Evolutionary conservation across 2,797 vertebrate genomes (phyloP).

Genomic region (Australoheros facetus): DNA sequence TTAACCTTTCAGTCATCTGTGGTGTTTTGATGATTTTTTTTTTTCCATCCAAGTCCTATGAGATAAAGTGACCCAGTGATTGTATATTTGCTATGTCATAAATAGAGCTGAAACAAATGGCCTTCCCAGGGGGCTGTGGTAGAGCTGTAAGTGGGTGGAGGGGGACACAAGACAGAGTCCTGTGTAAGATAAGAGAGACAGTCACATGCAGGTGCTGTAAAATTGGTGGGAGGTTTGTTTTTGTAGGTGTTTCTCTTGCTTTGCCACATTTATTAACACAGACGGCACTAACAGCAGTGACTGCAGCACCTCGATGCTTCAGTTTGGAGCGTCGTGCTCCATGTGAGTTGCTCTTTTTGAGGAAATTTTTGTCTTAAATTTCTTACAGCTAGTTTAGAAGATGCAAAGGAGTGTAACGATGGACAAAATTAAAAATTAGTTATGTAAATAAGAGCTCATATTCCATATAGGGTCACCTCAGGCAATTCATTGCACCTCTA

Average conservation of each 20-base stretch:
- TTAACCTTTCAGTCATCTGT: conserved; percentile 1
- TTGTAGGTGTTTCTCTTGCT: background rate
- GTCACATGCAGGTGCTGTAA: background rate
- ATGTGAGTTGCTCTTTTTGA: background rate
- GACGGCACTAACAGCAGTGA: background rate
- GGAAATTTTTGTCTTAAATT: background rate
- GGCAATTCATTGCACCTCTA: too few relatives aligned
- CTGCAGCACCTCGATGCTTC: background rate
- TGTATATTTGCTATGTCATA: background rate
- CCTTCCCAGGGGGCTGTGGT: background rate
- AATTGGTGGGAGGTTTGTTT: background rate
- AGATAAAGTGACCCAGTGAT: background rate
- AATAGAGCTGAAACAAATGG: conserved; percentile 8
- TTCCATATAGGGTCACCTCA: too few relatives aligned
- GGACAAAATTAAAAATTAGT: too few relatives aligned
- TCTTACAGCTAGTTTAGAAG: background rate
- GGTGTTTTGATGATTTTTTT: background rate
- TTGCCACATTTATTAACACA: background rate
- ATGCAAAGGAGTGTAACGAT: background rate
- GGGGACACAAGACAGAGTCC: background rate
- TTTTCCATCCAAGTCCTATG: background rate
- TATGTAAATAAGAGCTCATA: background rate
- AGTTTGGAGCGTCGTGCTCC: background rate
- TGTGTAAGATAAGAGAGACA: background rate
- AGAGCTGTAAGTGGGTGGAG: background rate